Base-by-base conservation (phyloP, 2,797 vertebrate species). In the Nannoperca australis region DNA sequence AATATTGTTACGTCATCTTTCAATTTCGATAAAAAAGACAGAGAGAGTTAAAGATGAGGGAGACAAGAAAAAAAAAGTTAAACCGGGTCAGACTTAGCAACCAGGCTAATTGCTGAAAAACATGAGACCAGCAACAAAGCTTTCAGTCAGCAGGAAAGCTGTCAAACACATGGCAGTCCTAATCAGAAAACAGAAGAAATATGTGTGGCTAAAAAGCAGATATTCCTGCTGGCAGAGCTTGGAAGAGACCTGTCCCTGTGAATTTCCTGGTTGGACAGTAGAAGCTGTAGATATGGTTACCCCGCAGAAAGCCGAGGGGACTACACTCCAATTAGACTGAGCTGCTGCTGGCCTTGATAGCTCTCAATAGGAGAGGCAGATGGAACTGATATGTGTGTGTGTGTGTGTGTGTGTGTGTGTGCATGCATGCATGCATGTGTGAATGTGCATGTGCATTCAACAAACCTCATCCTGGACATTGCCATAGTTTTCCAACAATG, bases 191-290 rank as follows among this genome's bases (percentile, higher is more conserved):
- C 70, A 73, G 38, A 82, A 78, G 58, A 88, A 86, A 81, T 87
- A 34, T 78, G 77, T 70, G 50, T 76, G 87, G 86, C 76, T 89
- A 86, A 91, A 88, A 88, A 83, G 81, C 85, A 91, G 78, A 91
- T 77, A 88, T 85, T 91, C 81, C 74, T 79, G 78, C 83, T 93
- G 93, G 90, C 91, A 90, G 73, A 74, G 74, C 73, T 88, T 94
- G 73, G 90, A 88, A 91, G 81, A 71, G 50, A 89, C 79, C 85
- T 88, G 92, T 95, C 91, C 78, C 73, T 64, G 69, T 82, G 68
- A 90, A 94, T 94, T 95, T 94, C 93, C 91, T 93, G 85, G 76
- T 85, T 40, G 24, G 81, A 88, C 69, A 66, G 56, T 70, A 51
- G 72, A 90, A 22, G 80, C 84, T 79, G 75, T 89, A 92, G 92